Evolutionary conservation across 2,113 vertebrate genomes (phyloP).

Genomic region (Cryptomyrus ogoouensis): DNA sequence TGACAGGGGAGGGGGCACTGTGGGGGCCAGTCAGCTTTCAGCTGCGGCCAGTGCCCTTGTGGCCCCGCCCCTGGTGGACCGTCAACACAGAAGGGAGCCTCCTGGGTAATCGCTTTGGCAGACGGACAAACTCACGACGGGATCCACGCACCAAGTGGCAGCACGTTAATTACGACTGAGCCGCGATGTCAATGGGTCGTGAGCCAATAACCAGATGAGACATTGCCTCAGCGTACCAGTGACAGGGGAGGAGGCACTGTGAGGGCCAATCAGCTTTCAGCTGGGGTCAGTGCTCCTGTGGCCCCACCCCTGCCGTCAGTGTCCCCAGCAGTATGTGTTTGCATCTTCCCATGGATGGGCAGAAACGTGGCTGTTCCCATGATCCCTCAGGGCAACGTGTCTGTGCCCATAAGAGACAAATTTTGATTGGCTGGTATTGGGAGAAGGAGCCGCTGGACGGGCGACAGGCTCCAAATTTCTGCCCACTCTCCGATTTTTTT

Average conservation of each 20-base stretch:
- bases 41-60: neutral
- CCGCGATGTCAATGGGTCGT: neutral
- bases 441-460: neutral
- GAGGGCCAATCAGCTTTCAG: neutral
- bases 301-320: neutral
- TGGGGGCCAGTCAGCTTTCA: neutral
- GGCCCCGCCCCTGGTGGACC: neutral
- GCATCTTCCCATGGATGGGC: neutral
- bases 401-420: neutral
- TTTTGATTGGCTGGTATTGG: neutral
- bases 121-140: neutral
- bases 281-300: neutral
- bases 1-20: neutral
- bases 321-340: neutral
- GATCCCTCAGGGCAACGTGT: neutral
- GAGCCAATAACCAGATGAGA: neutral
- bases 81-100: neutral
- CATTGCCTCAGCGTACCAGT: neutral
- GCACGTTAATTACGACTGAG: neutral
- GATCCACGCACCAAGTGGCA: neutral
- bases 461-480: neutral
- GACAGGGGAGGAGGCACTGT: neutral
- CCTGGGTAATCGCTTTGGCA: neutral
- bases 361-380: neutral
- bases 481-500: neutral